These are phyloP conservation scores for Aplodontia rufa DNA, from an alignment of 2,113 vertebrate genomes.

Conservation along the genomic window DNA sequence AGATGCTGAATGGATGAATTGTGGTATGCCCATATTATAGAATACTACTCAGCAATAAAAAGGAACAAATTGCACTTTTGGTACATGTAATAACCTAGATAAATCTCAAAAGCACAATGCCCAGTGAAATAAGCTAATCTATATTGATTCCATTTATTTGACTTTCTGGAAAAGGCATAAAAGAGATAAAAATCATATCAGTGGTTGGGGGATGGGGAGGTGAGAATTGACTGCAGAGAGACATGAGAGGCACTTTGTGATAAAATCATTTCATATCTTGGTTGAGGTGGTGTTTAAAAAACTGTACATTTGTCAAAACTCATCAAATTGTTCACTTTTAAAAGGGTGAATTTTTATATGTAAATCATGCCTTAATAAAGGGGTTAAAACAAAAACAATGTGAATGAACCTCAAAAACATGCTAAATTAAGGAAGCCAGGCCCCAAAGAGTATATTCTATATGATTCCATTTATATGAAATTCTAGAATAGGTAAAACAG, in stretches of 20 bases:
- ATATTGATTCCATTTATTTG: not conserved
- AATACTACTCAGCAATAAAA: conserved; percentile 5
- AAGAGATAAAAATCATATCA: not conserved
- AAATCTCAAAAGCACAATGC: not conserved
- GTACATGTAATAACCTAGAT: not conserved
- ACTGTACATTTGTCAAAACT: not conserved
- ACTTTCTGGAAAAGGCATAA: conserved; percentile 26
- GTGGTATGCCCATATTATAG: not conserved
- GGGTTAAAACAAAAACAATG: not conserved
- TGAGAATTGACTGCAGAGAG: not conserved
- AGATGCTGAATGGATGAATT: not conserved
- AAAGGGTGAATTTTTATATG: conserved; percentile 21
- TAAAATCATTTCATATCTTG: not conserved
- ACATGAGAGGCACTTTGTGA: not conserved
- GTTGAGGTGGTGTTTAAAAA: not conserved
- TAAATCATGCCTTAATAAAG: not conserved
- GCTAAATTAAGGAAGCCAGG: not conserved
- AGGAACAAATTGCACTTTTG: not conserved
- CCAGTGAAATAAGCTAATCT: not conserved
- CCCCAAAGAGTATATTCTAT: not conserved
- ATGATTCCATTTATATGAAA: not conserved
- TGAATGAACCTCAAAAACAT: not conserved
- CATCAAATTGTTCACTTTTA: not conserved
- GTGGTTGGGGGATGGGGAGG: not conserved
- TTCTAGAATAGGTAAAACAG: not conserved